A percentile compares a stretch with the other conserved stretches of the same genome.
phyloP scores from a whole-genome alignment of 1,140 invertebrate genomes.

The Bombus confusus region DNA sequence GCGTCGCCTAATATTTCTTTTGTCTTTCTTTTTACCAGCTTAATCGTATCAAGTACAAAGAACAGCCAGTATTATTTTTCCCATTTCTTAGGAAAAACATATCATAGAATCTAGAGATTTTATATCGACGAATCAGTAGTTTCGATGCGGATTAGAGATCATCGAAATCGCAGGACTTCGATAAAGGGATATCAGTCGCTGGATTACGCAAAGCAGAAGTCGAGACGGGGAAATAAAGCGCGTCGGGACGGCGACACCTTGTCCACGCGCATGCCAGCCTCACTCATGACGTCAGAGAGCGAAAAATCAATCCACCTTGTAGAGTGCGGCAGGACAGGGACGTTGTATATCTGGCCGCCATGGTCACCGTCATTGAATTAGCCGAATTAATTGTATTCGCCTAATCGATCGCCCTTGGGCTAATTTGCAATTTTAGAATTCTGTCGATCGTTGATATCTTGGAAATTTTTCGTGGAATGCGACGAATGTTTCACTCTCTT shows the following conservation, averaged over 20 bases:
- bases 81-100: no score
- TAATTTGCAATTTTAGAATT: constrained; percentile 29
- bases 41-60: background rate
- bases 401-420: constrained; percentile 11
- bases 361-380: constrained; percentile 33
- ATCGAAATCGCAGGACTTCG: constrained; percentile 10
- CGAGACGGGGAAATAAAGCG: background rate
- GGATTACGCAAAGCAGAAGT: constrained; percentile 11
- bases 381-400: constrained; percentile 24
- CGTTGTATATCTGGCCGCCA: constrained; percentile 20
- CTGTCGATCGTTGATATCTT: background rate
- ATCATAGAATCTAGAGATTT: background rate
- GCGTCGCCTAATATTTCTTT: background rate
- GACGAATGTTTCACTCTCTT: background rate
- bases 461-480: background rate
- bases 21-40: background rate
- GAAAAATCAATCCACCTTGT: constrained; percentile 76
- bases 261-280: constrained; percentile 70
- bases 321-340: constrained; percentile 45
- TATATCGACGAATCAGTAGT: background rate
- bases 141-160: background rate
- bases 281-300: constrained; percentile 69
- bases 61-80: background rate
- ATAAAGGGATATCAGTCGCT: background rate
- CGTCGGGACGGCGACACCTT: constrained; percentile 13